Percentiles rank a stretch among this genome's conserved stretches.
Evolutionary conservation across 2,797 vertebrate species (phyloP).

Genomic region (Odontamblyopus rebecca): DNA sequence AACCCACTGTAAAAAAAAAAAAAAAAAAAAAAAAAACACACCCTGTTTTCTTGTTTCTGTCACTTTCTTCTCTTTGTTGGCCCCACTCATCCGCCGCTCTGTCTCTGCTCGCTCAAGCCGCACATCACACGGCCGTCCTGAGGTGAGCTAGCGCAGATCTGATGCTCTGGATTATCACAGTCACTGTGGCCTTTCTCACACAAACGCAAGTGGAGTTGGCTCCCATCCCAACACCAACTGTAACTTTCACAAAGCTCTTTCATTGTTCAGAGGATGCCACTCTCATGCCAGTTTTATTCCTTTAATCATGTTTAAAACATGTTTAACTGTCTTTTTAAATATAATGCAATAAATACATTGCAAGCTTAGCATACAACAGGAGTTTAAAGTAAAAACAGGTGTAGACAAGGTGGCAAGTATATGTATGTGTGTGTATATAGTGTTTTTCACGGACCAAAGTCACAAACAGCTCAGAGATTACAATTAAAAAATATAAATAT

Average conservation of each 20-base stretch:
- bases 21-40: constrained; percentile 29
- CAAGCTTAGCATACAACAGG: no score
- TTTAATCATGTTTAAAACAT: not conserved
- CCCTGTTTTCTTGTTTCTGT: constrained; percentile 36
- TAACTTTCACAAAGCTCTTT: constrained; percentile 35
- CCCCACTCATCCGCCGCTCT: constrained; percentile 11
- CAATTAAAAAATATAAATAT: no score
- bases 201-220: constrained; percentile 61
- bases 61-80: constrained; percentile 23
- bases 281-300: not conserved
- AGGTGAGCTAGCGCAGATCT: constrained; percentile 66
- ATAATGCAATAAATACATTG: no score
- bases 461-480: no score
- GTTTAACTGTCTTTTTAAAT: not conserved
- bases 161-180: constrained; percentile 69
- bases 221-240: constrained; percentile 54
- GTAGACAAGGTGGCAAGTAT: no score
- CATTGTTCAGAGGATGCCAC: not conserved
- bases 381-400: no score
- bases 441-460: no score
- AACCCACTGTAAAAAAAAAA: constrained; percentile 26
- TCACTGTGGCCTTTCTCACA: constrained; percentile 68
- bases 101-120: constrained; percentile 52
- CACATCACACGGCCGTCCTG: constrained; percentile 69
- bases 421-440: no score